Evolutionary conservation across 2,113 vertebrate genomes (phyloP), one percentile per base, ranked within the genome.

Genomic region (Ceyx melanurus): DNA sequence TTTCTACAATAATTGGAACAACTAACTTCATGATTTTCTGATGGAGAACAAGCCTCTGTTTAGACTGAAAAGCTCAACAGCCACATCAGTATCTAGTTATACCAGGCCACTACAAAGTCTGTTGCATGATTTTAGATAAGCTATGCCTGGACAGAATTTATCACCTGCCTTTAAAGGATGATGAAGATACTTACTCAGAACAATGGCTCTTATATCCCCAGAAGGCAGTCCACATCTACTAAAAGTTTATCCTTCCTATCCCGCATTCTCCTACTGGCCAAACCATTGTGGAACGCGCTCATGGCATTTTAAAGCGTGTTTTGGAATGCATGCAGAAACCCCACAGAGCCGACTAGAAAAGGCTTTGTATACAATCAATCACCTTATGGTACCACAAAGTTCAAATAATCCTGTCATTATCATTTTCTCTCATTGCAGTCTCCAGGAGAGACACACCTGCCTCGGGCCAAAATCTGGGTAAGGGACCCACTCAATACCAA

Each of bases 211-310:
- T 82, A 73, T 64, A 88, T 31, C 60, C 46, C 51, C 71, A 65
- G 66, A 35, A 89, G 76, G 57, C 17, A 17, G 57, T 33, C 67
- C 31, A 57, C 19, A 23, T 79, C 77, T 67, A 45, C 46, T 86
- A 73, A 76, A 96, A 91, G 58, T 93, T 94, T 89, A 92, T 86
- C 78, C 51, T 96, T 74, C 45, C 54, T 37, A 37, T n/a, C n/a
- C n/a, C n/a, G n/a, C n/a, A n/a, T n/a, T n/a, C n/a, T n/a, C n/a
- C n/a, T n/a, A n/a, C n/a, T n/a, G n/a, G n/a, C n/a, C n/a, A n/a
- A n/a, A n/a, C n/a, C n/a, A n/a, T n/a, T n/a, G n/a, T n/a, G n/a
- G n/a, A n/a, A n/a, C n/a, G n/a, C n/a, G n/a, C n/a, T n/a, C n/a
- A n/a, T n/a, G n/a, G n/a, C n/a, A n/a, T n/a, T n/a, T n/a, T n/a